Conservation (phyloP, 2,888 invertebrate species). For the Nomada lathburiana region DNA sequence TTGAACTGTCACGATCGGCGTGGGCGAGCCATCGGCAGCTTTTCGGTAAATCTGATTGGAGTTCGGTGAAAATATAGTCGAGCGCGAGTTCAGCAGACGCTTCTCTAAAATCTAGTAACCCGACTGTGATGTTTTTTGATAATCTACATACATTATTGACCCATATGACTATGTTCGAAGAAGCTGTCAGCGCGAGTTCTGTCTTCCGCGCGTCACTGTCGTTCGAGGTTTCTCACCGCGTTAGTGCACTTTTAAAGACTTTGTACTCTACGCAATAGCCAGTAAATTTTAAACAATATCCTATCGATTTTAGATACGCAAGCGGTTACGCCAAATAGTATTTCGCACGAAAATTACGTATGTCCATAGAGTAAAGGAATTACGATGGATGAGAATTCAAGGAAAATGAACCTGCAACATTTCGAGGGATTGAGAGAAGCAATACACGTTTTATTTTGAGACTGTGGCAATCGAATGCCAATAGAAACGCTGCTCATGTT, state of each 20-base stretch:
- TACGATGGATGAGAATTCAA: neutral
- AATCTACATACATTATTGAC: slow-evolving; percentile 74
- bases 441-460: slow-evolving; percentile 55
- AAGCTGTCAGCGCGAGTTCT: slow-evolving; percentile 46
- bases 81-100: slow-evolving; percentile 44
- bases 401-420: neutral
- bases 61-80: slow-evolving; percentile 29
- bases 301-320: slow-evolving; percentile 16
- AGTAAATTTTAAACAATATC: slow-evolving; percentile 11
- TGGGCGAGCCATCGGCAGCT: neutral
- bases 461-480: slow-evolving; percentile 60
- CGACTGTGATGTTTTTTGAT: slow-evolving; percentile 81
- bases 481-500: slow-evolving; percentile 61
- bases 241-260: slow-evolving; percentile 21
- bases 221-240: slow-evolving; percentile 28
- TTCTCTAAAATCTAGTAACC: slow-evolving; percentile 73
- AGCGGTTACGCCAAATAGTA: slow-evolving; percentile 23
- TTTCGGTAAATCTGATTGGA: neutral
- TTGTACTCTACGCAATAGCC: slow-evolving; percentile 24
- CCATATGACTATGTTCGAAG: slow-evolving; percentile 62
- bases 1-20: slow-evolving; percentile 3
- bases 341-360: slow-evolving; percentile 9
- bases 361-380: neutral
- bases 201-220: slow-evolving; percentile 45
- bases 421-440: slow-evolving; percentile 46